These are phyloP conservation scores for Palythoa grandiflora DNA, from an alignment of 92 coral and sea anemone species.

Conservation along the genomic window DNA sequence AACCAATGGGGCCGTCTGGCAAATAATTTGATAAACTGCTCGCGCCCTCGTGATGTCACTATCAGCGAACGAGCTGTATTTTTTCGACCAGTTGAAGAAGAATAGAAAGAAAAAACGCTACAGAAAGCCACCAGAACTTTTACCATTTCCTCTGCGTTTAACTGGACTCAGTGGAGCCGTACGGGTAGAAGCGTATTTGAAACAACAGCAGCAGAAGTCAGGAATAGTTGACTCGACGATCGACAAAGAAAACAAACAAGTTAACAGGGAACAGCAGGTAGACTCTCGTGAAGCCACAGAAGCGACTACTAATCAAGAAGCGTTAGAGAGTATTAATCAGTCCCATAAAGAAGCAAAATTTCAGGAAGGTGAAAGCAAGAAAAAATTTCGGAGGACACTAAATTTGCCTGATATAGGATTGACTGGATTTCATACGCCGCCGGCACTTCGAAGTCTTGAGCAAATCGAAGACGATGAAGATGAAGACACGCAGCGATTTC, in stretches of 20 bases:
- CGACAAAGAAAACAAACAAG: slow-evolving; percentile 23
- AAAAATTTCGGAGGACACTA: slow-evolving; percentile 47
- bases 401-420: slow-evolving; percentile 73
- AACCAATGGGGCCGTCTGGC: neutral
- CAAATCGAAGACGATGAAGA: slow-evolving; percentile 93
- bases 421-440: slow-evolving; percentile 59
- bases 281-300: slow-evolving; percentile 29
- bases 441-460: slow-evolving; percentile 75
- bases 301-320: slow-evolving; percentile 14
- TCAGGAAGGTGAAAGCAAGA: slow-evolving; percentile 66
- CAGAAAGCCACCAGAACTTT: slow-evolving; percentile 91
- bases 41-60: slow-evolving; percentile 75
- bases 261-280: slow-evolving; percentile 23
- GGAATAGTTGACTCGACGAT: slow-evolving; percentile 44
- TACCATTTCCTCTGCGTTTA: slow-evolving; percentile 92
- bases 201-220: slow-evolving; percentile 87
- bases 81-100: slow-evolving; percentile 77
- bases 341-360: slow-evolving; percentile 61
- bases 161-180: slow-evolving; percentile 98
- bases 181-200: slow-evolving; percentile 94
- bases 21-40: neutral
- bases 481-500: slow-evolving; percentile 95
- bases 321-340: slow-evolving; percentile 51
- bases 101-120: slow-evolving; percentile 77
- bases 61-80: slow-evolving; percentile 67